Conservation (phyloP, 2,113 vertebrate genomes). For the Paramormyrops kingsleyae region DNA sequence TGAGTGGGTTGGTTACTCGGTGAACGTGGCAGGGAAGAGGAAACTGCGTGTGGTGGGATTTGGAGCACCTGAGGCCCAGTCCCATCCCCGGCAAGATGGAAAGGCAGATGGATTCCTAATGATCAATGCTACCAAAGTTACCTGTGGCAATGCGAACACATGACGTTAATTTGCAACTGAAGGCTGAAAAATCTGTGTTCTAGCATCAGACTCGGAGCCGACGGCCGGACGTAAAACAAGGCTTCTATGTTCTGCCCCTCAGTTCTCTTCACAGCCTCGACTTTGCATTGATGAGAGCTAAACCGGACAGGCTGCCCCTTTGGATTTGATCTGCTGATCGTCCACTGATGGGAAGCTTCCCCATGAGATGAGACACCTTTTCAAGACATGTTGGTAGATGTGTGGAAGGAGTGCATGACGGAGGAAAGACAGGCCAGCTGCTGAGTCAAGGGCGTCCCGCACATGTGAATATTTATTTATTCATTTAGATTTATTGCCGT, state of each 20-base stretch:
- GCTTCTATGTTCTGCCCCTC: too few species aligned
- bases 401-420: neutral
- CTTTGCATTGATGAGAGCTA: conserved; percentile 31
- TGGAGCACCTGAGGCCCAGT: neutral
- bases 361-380: conserved; percentile 43
- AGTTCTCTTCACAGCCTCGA: conserved; percentile 35
- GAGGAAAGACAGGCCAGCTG: neutral
- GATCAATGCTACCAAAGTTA: neutral
- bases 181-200: conserved; percentile 26
- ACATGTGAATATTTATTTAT: conserved; percentile 36
- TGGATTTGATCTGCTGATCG: conserved; percentile 34
- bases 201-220: conserved; percentile 13
- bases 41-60: neutral
- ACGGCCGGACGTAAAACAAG: conserved; percentile 38
- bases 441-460: neutral
- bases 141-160: neutral
- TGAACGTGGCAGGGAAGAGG: neutral
- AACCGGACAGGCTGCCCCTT: conserved; percentile 38
- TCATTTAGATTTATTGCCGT: conserved; percentile 29
- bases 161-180: conserved; percentile 27
- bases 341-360: conserved; percentile 41
- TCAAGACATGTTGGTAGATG: conserved; percentile 39
- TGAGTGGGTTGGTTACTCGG: neutral
- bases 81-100: neutral
- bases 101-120: neutral